Percentiles rank a stretch among this genome's conserved stretches.
Conservation (phyloP, 2,797 vertebrate species). For the Phylloscopus collybita region DNA sequence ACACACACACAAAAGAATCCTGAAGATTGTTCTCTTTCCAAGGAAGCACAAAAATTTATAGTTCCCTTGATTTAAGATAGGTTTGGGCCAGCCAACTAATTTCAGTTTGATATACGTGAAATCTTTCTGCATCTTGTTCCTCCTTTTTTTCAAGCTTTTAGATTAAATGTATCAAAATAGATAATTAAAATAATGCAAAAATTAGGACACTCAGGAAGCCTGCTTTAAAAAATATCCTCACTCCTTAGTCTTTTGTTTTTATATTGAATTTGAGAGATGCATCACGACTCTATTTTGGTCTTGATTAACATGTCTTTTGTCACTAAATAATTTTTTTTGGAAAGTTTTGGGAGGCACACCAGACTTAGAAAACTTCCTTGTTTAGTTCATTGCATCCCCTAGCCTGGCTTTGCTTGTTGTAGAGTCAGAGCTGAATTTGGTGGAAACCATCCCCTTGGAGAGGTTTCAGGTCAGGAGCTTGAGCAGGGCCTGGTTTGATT, state of each 20-base stretch:
- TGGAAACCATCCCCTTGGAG: not conserved
- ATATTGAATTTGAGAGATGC: not conserved
- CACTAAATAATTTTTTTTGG: not conserved
- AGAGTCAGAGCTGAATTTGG: not conserved
- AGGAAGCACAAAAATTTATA: not conserved
- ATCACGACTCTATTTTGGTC: not conserved
- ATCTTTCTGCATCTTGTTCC: not conserved
- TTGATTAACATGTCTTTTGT: not conserved
- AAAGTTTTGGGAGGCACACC: not conserved
- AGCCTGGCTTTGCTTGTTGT: not conserved
- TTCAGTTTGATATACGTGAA: not conserved
- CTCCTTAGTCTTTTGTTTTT: not conserved
- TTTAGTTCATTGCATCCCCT: not conserved
- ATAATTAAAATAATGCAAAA: not conserved
- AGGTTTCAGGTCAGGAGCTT: not conserved
- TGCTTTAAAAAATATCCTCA: not conserved
- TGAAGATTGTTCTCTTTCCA: not conserved
- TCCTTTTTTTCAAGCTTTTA: not conserved
- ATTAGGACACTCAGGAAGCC: not conserved
- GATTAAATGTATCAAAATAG: not conserved
- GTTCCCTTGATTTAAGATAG: not conserved
- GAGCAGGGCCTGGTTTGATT: not conserved
- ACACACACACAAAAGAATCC: not conserved
- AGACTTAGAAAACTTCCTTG: not conserved
- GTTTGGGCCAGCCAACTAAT: not conserved